Percentiles rank a stretch among this genome's conserved stretches.
These are phyloP conservation scores for Ciconia nigra DNA, from an alignment of 2,797 vertebrate species.

Conservation along the genomic window DNA sequence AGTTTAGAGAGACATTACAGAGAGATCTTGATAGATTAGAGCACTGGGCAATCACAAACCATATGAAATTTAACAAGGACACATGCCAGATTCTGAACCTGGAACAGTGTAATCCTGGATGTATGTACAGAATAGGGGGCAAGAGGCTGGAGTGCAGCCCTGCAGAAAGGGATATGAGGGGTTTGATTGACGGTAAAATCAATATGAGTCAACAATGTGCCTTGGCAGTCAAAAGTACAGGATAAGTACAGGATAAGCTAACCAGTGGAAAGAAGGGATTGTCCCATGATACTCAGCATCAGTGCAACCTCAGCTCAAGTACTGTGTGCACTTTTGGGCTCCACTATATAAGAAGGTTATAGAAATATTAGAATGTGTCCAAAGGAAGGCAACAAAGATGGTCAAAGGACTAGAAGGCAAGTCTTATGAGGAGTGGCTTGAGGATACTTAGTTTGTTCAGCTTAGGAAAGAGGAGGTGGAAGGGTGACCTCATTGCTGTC, in stretches of 20 bases:
- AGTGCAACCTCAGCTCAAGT: fast-evolving
- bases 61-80: neutral
- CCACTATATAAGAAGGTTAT: neutral
- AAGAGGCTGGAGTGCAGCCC: neutral
- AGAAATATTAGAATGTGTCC: neutral
- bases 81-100: neutral
- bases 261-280: neutral
- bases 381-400: neutral
- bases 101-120: neutral
- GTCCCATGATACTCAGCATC: neutral
- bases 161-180: neutral
- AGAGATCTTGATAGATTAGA: neutral
- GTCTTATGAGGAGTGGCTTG: neutral
- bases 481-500: neutral
- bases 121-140: neutral
- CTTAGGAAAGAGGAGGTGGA: neutral
- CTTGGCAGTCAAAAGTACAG: neutral
- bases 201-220: neutral
- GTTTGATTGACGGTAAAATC: neutral
- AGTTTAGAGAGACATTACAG: neutral
- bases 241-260: neutral
- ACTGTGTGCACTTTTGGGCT: neutral
- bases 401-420: neutral
- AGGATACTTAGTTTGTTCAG: neutral
- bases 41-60: neutral